A percentile compares a stretch with the other conserved stretches of the same genome.
phyloP scores from a whole-genome alignment of 2,888 invertebrate genomes.

The Aproaerema taeniolella region DNA sequence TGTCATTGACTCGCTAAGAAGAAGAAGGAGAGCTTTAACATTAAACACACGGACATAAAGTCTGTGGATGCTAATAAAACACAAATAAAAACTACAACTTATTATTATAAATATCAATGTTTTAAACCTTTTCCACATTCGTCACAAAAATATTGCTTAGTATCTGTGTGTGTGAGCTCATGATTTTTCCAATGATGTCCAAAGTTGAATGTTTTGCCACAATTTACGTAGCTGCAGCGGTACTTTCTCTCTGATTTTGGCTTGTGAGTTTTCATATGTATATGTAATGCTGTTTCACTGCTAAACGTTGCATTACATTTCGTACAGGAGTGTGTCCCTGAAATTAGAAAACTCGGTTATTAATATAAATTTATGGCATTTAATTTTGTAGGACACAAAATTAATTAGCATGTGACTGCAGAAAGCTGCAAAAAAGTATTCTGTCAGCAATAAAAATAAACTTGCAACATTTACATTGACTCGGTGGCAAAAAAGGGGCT shows the following conservation, averaged over 20 bases:
- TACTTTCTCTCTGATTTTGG: conserved; percentile 49
- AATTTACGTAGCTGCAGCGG: conserved; percentile 45
- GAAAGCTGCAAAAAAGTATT: too few species aligned
- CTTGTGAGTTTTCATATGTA: conserved; percentile 55
- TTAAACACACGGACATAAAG: too few species aligned
- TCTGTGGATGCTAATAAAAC: too few species aligned
- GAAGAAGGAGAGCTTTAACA: too few species aligned
- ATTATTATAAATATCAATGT: background rate
- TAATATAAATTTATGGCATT: too few species aligned
- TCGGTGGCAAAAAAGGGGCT: too few species aligned
- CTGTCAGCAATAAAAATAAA: too few species aligned
- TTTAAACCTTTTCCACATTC: conserved; percentile 61
- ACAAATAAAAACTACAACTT: background rate
- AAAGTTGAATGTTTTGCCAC: conserved; percentile 63
- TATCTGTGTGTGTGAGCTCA: conserved; percentile 56
- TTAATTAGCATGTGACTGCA: too few species aligned
- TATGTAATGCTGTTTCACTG: conserved; percentile 52
- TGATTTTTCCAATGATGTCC: conserved; percentile 65
- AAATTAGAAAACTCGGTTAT: too few species aligned
- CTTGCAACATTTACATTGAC: too few species aligned
- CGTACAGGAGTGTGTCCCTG: conserved; percentile 50
- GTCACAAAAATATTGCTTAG: conserved; percentile 54
- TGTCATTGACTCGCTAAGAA: too few species aligned
- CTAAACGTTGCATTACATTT: conserved; percentile 50
- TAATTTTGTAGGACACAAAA: too few species aligned